phyloP scores from a whole-genome alignment of 2,113 vertebrate species.

The Patagioenas fasciata region DNA sequence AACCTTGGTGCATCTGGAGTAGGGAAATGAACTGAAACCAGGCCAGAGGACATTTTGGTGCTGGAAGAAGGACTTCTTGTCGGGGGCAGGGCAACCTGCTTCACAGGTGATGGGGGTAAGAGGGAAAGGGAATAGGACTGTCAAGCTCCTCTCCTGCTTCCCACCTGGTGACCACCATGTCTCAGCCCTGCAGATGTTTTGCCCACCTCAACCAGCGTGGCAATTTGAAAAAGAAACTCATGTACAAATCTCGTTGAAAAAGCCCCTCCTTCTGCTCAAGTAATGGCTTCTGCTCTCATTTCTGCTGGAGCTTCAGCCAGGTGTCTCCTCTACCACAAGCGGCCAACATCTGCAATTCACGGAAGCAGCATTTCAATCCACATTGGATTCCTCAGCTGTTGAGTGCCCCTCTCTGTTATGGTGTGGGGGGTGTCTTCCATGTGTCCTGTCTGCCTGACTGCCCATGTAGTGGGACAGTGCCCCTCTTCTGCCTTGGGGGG shows the following conservation, averaged over 20 bases:
- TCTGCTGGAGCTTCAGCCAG: background rate
- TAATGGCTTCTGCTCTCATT: background rate
- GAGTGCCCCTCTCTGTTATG: background rate
- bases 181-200: background rate
- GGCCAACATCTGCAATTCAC: rapidly evolving
- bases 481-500: background rate
- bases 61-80: background rate
- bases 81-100: background rate
- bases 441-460: rapidly evolving
- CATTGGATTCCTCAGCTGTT: background rate
- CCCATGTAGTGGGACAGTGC: background rate
- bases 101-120: rapidly evolving
- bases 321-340: rapidly evolving
- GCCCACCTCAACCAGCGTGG: rapidly evolving
- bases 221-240: background rate
- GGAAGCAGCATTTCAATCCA: background rate
- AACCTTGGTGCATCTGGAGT: background rate
- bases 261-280: background rate
- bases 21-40: background rate
- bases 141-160: background rate
- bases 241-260: background rate
- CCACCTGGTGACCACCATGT: rapidly evolving
- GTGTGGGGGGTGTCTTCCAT: rapidly evolving
- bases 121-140: background rate
- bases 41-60: rapidly evolving